These are phyloP conservation scores for Pygmarrhopalites habei DNA, from an alignment of 1,140 invertebrate species.

Conservation along the genomic window DNA sequence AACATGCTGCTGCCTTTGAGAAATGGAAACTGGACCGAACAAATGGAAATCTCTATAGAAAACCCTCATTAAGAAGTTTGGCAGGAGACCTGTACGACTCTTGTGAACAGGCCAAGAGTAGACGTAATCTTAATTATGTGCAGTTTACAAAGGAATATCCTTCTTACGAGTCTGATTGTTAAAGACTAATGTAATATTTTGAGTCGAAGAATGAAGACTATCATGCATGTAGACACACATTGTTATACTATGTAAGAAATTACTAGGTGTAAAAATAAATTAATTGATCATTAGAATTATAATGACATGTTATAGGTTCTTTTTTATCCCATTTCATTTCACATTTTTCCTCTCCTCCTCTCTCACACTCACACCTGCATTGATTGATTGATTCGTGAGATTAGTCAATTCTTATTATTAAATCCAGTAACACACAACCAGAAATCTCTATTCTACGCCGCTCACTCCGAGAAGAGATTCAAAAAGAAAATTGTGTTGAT, in stretches of 20 bases:
- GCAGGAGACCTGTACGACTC: too few species aligned
- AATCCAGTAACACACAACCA: too few species aligned
- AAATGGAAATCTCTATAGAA: too few species aligned
- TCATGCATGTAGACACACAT: too few species aligned
- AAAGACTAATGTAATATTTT: background rate
- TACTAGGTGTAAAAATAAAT: background rate
- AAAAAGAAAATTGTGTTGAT: background rate
- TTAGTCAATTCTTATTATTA: too few species aligned
- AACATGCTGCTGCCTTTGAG: too few species aligned
- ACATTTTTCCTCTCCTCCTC: background rate
- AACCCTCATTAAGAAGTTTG: too few species aligned
- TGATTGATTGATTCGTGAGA: too few species aligned
- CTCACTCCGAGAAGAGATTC: background rate
- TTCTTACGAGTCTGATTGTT: background rate
- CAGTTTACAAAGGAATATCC: background rate
- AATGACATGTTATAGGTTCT: too few species aligned
- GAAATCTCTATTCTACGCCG: background rate
- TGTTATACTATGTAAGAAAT: background rate
- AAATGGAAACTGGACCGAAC: too few species aligned
- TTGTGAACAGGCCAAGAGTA: too few species aligned
- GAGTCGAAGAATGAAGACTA: background rate
- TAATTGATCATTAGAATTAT: background rate
- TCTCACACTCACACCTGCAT: background rate
- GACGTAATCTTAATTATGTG: background rate
- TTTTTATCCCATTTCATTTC: background rate